phyloP scores from a whole-genome alignment of 1,140 invertebrate species.

The Mizuhopecten yessoensis region DNA sequence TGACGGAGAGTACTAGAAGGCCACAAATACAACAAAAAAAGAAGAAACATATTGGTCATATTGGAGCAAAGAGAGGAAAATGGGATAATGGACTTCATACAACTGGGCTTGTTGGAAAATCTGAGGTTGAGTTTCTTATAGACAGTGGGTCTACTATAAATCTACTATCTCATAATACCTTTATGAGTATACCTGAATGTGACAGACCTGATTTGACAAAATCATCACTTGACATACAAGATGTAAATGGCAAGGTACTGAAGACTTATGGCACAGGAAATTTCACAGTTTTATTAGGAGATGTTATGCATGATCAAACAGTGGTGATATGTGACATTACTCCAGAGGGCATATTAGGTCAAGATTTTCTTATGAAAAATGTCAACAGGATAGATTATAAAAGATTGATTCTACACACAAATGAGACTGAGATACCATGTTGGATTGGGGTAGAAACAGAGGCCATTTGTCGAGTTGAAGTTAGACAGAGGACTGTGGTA shows the following conservation, averaged over 20 bases:
- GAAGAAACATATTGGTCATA: background rate
- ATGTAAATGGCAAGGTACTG: constrained; percentile 42
- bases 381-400: constrained; percentile 51
- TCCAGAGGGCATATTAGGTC: constrained; percentile 48
- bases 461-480: constrained; percentile 54
- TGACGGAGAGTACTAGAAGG: too few species aligned
- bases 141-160: constrained; percentile 53
- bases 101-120: background rate
- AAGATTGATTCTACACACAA: background rate
- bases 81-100: constrained; percentile 58
- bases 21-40: background rate
- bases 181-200: background rate
- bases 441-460: constrained; percentile 53
- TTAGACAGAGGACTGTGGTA: constrained; percentile 1
- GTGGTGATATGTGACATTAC: constrained; percentile 43
- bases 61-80: background rate
- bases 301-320: background rate
- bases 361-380: constrained; percentile 56
- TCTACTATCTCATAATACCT: background rate
- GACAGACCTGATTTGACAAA: background rate
- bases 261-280: background rate
- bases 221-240: background rate
- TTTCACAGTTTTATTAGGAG: background rate
- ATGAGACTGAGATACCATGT: constrained; percentile 11
- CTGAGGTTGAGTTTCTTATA: constrained; percentile 4